phyloP scores from a whole-genome alignment of 1,140 invertebrate genomes.

The Philotrypesis tridentata region DNA sequence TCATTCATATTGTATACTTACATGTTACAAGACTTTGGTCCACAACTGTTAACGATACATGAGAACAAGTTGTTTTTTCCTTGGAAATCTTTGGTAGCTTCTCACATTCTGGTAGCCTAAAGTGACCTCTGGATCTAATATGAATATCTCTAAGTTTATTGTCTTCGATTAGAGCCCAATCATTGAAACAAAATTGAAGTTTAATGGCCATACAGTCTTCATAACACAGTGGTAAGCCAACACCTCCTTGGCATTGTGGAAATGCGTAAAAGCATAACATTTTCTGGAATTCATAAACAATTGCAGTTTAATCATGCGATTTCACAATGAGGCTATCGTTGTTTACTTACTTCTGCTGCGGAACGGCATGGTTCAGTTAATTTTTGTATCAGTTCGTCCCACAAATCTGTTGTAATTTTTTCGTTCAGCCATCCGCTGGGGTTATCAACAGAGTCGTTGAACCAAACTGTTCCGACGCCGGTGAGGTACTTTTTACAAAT shows the following conservation, averaged over 20 bases:
- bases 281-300: slow-evolving; percentile 74
- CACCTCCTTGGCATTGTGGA: slow-evolving; percentile 84
- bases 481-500: slow-evolving; percentile 88
- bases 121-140: slow-evolving; percentile 89
- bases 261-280: slow-evolving; percentile 94
- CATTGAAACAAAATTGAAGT: slow-evolving; percentile 92
- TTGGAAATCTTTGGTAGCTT: slow-evolving; percentile 80
- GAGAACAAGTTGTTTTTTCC: slow-evolving; percentile 81
- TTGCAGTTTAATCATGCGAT: background rate
- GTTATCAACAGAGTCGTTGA: slow-evolving; percentile 80
- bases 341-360: slow-evolving; percentile 83
- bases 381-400: slow-evolving; percentile 88
- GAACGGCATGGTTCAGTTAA: slow-evolving; percentile 87
- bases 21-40: slow-evolving; percentile 83
- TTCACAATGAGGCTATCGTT: background rate
- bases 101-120: slow-evolving; percentile 90
- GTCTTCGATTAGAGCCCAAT: slow-evolving; percentile 93
- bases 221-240: slow-evolving; percentile 85
- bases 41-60: slow-evolving; percentile 88
- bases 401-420: slow-evolving; percentile 85
- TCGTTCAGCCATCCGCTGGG: slow-evolving; percentile 87
- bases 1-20: slow-evolving; percentile 65
- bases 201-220: slow-evolving; percentile 94
- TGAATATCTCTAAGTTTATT: slow-evolving; percentile 86
- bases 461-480: slow-evolving; percentile 85